A percentile compares a stretch with the other conserved stretches of the same genome.
These are phyloP conservation scores for Drosophila rhopaloa DNA, from an alignment of 1,140 invertebrate genomes.

Conservation along the genomic window DNA sequence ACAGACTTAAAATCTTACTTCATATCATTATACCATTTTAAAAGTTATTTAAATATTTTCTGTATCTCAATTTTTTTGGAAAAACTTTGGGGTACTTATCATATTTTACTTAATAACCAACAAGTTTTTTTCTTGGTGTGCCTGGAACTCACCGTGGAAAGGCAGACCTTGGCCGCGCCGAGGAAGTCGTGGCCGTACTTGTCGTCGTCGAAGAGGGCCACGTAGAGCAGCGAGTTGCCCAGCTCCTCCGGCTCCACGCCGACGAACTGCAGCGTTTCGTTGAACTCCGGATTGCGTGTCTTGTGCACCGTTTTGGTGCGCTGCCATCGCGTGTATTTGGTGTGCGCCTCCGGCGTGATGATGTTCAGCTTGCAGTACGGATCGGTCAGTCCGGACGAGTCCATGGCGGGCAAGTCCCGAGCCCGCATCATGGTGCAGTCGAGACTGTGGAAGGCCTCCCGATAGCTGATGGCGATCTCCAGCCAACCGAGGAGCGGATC, in stretches of 20 bases:
- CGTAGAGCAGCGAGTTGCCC: constrained; percentile 91
- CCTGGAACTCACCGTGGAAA: constrained; percentile 78
- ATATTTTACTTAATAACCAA: too few species aligned
- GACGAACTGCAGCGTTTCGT: constrained; percentile 96
- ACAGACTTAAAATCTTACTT: too few species aligned
- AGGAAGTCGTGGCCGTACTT: constrained; percentile 94
- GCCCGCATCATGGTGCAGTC: constrained; percentile 92
- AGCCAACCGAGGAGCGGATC: constrained; percentile 87
- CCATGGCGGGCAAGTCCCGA: constrained; percentile 92
- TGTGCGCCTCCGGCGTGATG: constrained; percentile 85
- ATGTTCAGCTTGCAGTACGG: constrained; percentile 96
- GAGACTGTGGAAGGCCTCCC: constrained; percentile 89
- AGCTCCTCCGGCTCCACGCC: constrained; percentile 88
- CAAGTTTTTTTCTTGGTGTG: neutral
- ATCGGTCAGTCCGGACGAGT: constrained; percentile 95
- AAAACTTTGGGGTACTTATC: too few species aligned
- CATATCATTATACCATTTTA: too few species aligned
- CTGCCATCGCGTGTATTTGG: constrained; percentile 81
- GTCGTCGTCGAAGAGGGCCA: constrained; percentile 92
- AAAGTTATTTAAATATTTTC: too few species aligned
- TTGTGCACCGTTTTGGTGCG: constrained; percentile 95
- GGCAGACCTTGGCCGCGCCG: constrained; percentile 90
- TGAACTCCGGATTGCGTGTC: constrained; percentile 96
- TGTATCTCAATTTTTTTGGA: too few species aligned
- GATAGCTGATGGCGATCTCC: constrained; percentile 92